These are phyloP conservation scores for Austrolebias charrua DNA, from an alignment of 2,797 vertebrate genomes.

Conservation along the genomic window DNA sequence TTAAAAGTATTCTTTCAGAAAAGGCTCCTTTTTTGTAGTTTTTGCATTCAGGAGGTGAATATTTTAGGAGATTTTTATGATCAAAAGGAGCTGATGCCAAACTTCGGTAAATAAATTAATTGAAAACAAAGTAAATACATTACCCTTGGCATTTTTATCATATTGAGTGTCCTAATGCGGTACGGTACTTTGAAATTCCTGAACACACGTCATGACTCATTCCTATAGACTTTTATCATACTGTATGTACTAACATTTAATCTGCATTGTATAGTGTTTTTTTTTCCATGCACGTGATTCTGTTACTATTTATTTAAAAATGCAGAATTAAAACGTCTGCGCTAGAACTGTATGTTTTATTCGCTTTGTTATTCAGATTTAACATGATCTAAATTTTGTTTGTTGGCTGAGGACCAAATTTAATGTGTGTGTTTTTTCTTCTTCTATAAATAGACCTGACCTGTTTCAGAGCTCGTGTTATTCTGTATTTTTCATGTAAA, in stretches of 20 bases:
- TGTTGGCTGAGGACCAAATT: conserved; percentile 49
- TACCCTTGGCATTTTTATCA: background rate
- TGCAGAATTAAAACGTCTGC: conserved; percentile 47
- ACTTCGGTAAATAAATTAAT: background rate
- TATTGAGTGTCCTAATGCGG: too few relatives aligned
- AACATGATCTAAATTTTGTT: conserved; percentile 10
- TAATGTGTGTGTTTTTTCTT: conserved; percentile 29
- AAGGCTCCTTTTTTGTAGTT: conserved; percentile 18
- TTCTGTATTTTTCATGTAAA: conserved; percentile 31
- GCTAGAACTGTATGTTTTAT: conserved; percentile 56
- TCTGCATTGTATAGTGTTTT: conserved; percentile 51
- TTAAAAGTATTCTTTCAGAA: background rate
- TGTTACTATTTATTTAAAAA: conserved; percentile 74
- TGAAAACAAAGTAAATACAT: background rate
- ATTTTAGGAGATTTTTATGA: conserved; percentile 13
- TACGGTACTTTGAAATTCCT: conserved; percentile 16
- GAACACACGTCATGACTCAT: conserved; percentile 9
- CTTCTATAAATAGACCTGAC: conserved; percentile 52
- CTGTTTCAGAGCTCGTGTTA: conserved; percentile 41
- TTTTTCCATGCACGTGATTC: conserved; percentile 47
- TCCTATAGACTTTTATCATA: conserved; percentile 18
- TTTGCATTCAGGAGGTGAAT: background rate
- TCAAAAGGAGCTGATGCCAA: conserved; percentile 4
- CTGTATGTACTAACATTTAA: conserved; percentile 56
- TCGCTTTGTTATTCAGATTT: conserved; percentile 26